A percentile compares a stretch with the other conserved stretches of the same genome.
Conservation (phyloP, 1,140 invertebrate genomes). For the Bombus fervidus region DNA sequence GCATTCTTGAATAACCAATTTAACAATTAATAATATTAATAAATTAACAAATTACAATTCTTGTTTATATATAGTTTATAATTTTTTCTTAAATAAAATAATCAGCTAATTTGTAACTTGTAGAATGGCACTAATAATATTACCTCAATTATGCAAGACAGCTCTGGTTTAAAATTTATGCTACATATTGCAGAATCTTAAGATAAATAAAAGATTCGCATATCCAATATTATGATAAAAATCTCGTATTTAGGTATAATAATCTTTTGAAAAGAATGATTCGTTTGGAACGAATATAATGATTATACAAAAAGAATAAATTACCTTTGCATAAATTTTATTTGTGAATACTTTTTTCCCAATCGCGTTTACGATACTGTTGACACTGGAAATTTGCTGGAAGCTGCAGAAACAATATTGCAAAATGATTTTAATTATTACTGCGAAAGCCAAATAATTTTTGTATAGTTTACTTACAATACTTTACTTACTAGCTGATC, state of each 20-base stretch:
- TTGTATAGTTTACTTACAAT: not conserved
- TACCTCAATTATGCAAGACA: not conserved
- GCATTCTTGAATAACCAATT: not conserved
- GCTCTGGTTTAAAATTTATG: too few relatives aligned
- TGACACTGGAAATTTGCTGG: conserved; percentile 46
- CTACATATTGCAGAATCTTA: too few relatives aligned
- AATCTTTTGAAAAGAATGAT: not conserved
- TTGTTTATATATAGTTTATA: too few relatives aligned
- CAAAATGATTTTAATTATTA: not conserved
- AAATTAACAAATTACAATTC: too few relatives aligned
- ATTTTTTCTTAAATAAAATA: not conserved
- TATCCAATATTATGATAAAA: too few relatives aligned
- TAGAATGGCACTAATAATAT: not conserved
- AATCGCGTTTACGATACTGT: conserved; percentile 57
- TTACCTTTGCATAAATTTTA: conserved; percentile 58
- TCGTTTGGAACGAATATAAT: not conserved
- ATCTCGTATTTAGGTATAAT: not conserved
- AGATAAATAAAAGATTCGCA: too few relatives aligned
- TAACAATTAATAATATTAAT: too few relatives aligned
- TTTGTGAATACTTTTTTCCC: conserved; percentile 61
- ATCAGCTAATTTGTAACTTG: not conserved
- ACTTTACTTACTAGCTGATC: conserved; percentile 79
- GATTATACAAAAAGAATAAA: not conserved
- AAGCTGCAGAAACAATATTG: conserved; percentile 52
- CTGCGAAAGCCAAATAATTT: not conserved